Conservation (phyloP, 2,888 invertebrate genomes). For the Limnephilus rhombicus region DNA sequence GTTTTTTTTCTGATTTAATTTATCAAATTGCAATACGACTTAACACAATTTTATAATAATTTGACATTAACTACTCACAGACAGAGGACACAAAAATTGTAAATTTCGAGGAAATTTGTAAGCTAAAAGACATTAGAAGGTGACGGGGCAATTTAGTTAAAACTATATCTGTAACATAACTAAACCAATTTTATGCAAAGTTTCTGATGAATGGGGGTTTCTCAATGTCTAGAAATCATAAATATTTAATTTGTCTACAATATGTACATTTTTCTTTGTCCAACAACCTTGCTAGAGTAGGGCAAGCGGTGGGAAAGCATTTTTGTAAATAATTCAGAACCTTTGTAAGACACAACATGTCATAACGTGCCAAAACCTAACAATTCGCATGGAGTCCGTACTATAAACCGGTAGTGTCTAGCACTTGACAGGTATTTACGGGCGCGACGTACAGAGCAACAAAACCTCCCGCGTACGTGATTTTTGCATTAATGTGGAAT, state of each 20-base stretch:
- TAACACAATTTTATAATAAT: no score
- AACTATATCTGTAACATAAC: no score
- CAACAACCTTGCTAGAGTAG: background rate
- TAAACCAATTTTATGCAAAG: no score
- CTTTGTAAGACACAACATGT: slow-evolving; percentile 16
- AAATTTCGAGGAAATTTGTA: no score
- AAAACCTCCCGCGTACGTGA: slow-evolving; percentile 50
- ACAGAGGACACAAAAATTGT: no score
- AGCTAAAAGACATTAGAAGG: no score
- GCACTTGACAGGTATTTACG: slow-evolving; percentile 48
- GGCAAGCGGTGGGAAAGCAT: background rate
- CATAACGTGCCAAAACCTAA: background rate
- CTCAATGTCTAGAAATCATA: background rate
- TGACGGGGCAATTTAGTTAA: no score
- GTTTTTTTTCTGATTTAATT: no score
- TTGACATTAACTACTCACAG: no score
- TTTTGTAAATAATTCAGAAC: background rate
- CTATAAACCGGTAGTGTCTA: background rate
- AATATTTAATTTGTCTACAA: background rate
- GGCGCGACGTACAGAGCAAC: slow-evolving; percentile 42
- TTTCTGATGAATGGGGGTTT: no score
- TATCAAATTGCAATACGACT: no score
- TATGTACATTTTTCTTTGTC: background rate
- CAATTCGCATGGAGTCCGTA: slow-evolving; percentile 1
- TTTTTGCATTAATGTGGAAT: slow-evolving; percentile 57